Evolutionary conservation across 2,888 invertebrate species (phyloP).

Genomic region (Lampropteryx suffumata): DNA sequence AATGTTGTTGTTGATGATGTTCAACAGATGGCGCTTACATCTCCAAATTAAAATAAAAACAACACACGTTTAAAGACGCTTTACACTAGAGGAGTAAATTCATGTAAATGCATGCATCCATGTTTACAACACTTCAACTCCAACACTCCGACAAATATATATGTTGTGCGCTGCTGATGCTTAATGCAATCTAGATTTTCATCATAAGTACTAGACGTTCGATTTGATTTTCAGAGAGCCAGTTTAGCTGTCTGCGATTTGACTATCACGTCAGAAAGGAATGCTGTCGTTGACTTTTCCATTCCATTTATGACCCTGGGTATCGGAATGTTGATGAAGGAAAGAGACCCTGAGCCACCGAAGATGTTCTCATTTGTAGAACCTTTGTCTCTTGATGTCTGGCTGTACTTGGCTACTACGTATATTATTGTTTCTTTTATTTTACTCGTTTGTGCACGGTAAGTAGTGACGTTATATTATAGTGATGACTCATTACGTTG

Average conservation of each 20-base stretch:
- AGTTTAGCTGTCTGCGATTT: conserved; percentile 96
- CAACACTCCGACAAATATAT: too few relatives aligned
- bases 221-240: conserved; percentile 86
- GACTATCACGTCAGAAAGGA: conserved; percentile 95
- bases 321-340: conserved; percentile 93
- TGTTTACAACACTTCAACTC: too few relatives aligned
- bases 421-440: conserved; percentile 92
- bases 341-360: conserved; percentile 89
- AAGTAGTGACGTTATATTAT: conserved; percentile 24
- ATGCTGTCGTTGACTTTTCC: conserved; percentile 94
- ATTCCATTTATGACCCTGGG: conserved; percentile 98
- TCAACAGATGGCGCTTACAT: too few relatives aligned
- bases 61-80: too few relatives aligned
- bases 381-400: conserved; percentile 92
- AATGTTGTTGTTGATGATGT: too few relatives aligned
- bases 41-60: too few relatives aligned
- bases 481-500: too few relatives aligned
- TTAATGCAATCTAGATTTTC: too few relatives aligned
- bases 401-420: conserved; percentile 93
- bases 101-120: too few relatives aligned
- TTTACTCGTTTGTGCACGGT: conserved; percentile 91
- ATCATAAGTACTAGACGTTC: too few relatives aligned
- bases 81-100: too few relatives aligned
- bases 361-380: conserved; percentile 94
- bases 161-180: too few relatives aligned